Base-by-base conservation (phyloP, 2,113 vertebrate species). In the Lamprologus speciosus region DNA sequence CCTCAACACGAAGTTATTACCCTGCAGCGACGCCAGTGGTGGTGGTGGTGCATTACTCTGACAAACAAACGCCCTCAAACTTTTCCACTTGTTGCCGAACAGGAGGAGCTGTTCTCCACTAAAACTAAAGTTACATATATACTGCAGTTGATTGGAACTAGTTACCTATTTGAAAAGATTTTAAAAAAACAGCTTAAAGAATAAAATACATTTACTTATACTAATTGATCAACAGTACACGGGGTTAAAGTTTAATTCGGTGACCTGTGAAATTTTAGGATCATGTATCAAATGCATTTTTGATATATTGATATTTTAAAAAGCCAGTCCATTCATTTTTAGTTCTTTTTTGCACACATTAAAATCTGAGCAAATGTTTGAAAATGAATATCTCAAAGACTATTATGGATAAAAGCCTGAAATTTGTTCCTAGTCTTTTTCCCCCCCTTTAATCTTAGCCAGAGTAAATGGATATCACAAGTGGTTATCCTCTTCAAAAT, bases 391-490 rank as follows among this genome's bases (percentile, higher is more conserved):
- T 37, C 19, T 37, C 11, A 68, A 2, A 65, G 19, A 68, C 33
- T 68, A 68, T 37, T 37, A 68, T 21, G 33, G 11, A 37, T 37
- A 68, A 21, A 37, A 68, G 33, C 60, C 1, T 37, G 33, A 21
- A 37, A 21, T 68, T 65, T 8, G 11, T 37, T 37, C 60, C 60
- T 65, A 21, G 33, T 65, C 60, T 7, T 58, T 60, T 33, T 7
- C 1, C 0, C 1, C 57, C 2, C 26, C 31, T n/a, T 21, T 35
- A 8, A 37, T 65, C 33, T 21, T 37, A 65, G 60, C 37, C 60
- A 37, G 33, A 13, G 1, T 37, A 37, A 37, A 65, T 37, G 19
- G 33, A 8, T 68, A 68, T 68, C 7, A 21, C 11, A 37, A 37
- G 60, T 68, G 60, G 11, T 37, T 21, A 37, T 37, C 60, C 10